A percentile compares a stretch with the other conserved stretches of the same genome.
Evolutionary conservation across 2,888 invertebrate species (phyloP).

Genomic region (Agriopis marginaria): DNA sequence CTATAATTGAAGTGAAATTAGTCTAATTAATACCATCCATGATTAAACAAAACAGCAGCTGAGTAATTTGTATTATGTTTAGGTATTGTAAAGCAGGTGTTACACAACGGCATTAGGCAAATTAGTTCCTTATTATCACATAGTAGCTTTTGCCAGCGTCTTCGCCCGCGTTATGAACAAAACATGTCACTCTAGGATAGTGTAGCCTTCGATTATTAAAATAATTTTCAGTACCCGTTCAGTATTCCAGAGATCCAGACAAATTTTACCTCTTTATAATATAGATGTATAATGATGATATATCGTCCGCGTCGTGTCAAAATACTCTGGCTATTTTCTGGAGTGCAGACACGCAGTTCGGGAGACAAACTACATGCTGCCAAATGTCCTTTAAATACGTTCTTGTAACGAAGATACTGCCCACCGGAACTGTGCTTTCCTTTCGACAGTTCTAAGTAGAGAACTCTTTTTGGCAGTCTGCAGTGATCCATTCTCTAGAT

Average conservation of each 20-base stretch:
- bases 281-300: no score
- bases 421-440: no score
- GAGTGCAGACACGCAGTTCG: no score
- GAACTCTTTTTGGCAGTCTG: no score
- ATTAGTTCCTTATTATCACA: not conserved
- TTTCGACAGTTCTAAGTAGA: no score
- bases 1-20: slow-evolving; percentile 2
- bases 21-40: not conserved
- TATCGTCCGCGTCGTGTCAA: no score
- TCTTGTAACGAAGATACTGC: not conserved
- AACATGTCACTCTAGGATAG: not conserved
- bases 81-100: not conserved
- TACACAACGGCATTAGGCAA: not conserved
- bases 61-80: not conserved
- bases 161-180: not conserved
- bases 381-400: not conserved
- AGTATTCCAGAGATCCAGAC: no score
- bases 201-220: no score
- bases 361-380: not conserved
- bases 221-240: no score
- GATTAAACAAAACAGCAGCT: slow-evolving; percentile 4
- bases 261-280: no score
- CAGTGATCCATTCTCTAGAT: not conserved
- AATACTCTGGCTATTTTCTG: no score
- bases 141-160: not conserved